phyloP scores from a whole-genome alignment of 2,113 vertebrate species.

The Oophaga pumilio region DNA sequence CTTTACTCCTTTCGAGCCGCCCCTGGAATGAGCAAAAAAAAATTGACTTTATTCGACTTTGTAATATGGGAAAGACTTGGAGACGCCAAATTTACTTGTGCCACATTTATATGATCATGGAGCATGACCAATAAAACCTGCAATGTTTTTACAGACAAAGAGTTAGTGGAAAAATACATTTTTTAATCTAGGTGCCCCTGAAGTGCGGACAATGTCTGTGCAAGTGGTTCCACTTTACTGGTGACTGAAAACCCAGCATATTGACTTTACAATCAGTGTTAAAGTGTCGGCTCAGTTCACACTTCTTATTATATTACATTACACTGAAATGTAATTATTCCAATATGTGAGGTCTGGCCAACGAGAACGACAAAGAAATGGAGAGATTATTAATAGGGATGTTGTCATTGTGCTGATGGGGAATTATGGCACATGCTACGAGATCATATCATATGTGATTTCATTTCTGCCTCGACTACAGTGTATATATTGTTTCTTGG shows the following conservation, averaged over 20 bases:
- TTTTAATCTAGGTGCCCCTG: neutral
- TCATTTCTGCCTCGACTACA: neutral
- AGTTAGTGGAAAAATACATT: neutral
- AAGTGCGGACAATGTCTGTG: neutral
- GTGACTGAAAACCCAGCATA: conserved; percentile 5
- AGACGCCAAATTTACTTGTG: conserved; percentile 6
- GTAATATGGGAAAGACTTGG: neutral
- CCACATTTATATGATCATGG: neutral
- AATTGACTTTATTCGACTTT: neutral
- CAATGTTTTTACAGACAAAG: neutral
- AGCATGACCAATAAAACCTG: neutral
- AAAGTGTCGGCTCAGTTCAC: conserved; percentile 24
- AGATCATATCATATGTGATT: conserved; percentile 11
- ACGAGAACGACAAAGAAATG: neutral
- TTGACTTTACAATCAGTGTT: conserved; percentile 48
- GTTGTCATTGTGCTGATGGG: conserved; percentile 2
- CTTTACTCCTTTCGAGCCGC: neutral
- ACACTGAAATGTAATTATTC: conserved; percentile 43
- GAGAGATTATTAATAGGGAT: neutral
- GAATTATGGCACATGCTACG: conserved; percentile 20
- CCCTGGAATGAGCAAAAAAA: neutral
- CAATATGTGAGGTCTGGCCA: conserved; percentile 39
- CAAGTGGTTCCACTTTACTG: conserved; percentile 48
- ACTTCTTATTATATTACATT: conserved; percentile 30
- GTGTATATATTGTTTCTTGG: neutral